Percentiles rank a stretch among this genome's conserved stretches.
Evolutionary conservation across 1,140 invertebrate genomes (phyloP).

Genomic region (Bathynomus jamesi): DNA sequence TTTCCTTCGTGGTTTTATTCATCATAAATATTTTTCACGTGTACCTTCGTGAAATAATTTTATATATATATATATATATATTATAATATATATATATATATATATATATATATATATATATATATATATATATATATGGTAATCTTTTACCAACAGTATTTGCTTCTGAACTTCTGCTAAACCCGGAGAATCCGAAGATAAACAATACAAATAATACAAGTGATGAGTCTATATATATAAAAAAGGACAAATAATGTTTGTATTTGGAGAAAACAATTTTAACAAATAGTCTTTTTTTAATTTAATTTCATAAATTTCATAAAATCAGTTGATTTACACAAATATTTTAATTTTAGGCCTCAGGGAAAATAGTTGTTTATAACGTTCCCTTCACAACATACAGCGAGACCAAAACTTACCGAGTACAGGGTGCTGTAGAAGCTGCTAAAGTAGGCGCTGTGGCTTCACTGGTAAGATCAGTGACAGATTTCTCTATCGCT

Average conservation of each 20-base stretch:
- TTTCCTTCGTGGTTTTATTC: too few relatives aligned
- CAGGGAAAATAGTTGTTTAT: constrained; percentile 19
- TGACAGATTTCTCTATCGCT: constrained; percentile 64
- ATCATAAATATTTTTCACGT: too few relatives aligned
- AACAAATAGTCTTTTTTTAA: too few relatives aligned
- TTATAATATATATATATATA: too few relatives aligned
- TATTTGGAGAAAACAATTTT: too few relatives aligned
- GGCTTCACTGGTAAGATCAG: constrained; percentile 62
- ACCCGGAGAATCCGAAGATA: neutral
- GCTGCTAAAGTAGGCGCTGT: constrained; percentile 63
- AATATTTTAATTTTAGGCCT: neutral
- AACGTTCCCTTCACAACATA: constrained; percentile 41
- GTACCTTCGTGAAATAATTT: too few relatives aligned
- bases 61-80: too few relatives aligned
- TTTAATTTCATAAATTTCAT: too few relatives aligned
- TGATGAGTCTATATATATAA: neutral
- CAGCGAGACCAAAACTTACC: constrained; percentile 66
- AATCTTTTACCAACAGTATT: too few relatives aligned
- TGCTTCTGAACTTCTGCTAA: neutral
- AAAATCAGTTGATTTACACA: neutral
- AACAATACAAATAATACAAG: neutral
- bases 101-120: too few relatives aligned
- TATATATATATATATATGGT: too few relatives aligned
- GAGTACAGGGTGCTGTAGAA: constrained; percentile 51
- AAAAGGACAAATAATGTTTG: neutral